Percentiles rank a stretch among this genome's conserved stretches.
phyloP scores from a whole-genome alignment of 2,113 vertebrate species.

The human (Homo sapiens) region GRCh38 chr11:119616001-119616500 shows the following conservation, averaged over 20 bases:
- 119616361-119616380: background rate
- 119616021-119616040: background rate
- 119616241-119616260: background rate
- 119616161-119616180: background rate
- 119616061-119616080: too few relatives aligned
- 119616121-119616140: background rate
- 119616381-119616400: background rate
- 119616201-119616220: background rate
- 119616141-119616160: background rate
- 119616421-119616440: too few relatives aligned
- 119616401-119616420: too few relatives aligned
- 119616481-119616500: background rate
- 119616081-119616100: background rate
- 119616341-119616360: background rate
- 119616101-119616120: background rate
- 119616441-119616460: background rate
- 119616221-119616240: background rate
- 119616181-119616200: background rate
- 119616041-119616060: background rate
- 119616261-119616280: rapidly evolving
- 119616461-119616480: background rate
- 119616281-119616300: background rate
- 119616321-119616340: rapidly evolving
- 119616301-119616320: background rate
- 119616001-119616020: background rate